Percentiles rank a stretch among this genome's conserved stretches.
Conservation (phyloP, 1,140 invertebrate genomes). For the Drosophila chauvacae region DNA sequence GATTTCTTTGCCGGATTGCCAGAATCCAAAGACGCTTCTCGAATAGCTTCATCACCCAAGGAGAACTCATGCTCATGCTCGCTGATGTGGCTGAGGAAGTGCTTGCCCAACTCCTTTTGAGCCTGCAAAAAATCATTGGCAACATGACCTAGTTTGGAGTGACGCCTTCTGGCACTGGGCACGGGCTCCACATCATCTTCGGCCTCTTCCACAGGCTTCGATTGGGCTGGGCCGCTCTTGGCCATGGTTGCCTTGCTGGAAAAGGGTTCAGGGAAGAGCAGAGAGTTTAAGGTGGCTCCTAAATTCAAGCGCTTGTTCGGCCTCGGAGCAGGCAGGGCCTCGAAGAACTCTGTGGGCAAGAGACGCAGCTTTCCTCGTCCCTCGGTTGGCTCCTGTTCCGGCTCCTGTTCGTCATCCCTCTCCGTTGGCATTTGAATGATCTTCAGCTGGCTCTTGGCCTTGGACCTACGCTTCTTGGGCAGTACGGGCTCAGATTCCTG, state of each 20-base stretch:
- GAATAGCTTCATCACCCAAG: conserved; percentile 24
- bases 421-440: conserved; percentile 52
- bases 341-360: conserved; percentile 75
- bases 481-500: conserved; percentile 39
- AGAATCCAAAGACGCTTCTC: conserved; percentile 21
- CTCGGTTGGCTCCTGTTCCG: conserved; percentile 42
- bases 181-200: conserved; percentile 50
- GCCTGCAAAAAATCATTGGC: conserved; percentile 70
- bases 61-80: conserved; percentile 59
- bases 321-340: conserved; percentile 57
- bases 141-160: conserved; percentile 34
- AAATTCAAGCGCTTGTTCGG: conserved; percentile 47
- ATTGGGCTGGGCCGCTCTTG: conserved; percentile 12
- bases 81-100: conserved; percentile 68
- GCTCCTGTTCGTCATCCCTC: conserved; percentile 14
- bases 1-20: background rate
- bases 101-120: conserved; percentile 66
- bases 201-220: conserved; percentile 17
- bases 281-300: conserved; percentile 65
- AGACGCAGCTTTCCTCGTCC: conserved; percentile 38
- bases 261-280: conserved; percentile 77
- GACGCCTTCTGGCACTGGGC: conserved; percentile 36
- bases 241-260: conserved; percentile 53
- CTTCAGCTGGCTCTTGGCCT: conserved; percentile 43
- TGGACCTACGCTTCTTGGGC: conserved; percentile 34